phyloP scores from a whole-genome alignment of 1,140 invertebrate genomes.

The Gryon sp. region DNA sequence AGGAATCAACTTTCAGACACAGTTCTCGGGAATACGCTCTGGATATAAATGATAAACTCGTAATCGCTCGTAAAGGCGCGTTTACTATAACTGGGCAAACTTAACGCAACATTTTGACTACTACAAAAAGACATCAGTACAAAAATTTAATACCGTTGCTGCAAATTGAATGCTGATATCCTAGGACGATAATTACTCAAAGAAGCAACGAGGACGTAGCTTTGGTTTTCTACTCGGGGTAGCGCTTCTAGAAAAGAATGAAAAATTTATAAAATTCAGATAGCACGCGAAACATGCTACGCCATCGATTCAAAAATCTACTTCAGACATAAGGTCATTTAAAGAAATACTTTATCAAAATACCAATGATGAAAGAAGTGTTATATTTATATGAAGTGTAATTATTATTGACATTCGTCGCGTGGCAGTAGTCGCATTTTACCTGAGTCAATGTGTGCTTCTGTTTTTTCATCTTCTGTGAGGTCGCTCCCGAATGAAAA shows the following conservation, averaged over 20 bases:
- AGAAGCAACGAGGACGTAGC: slow-evolving; percentile 72
- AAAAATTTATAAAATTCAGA: slow-evolving; percentile 34
- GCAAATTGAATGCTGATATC: slow-evolving; percentile 67
- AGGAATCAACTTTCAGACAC: slow-evolving; percentile 43
- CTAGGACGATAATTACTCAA: slow-evolving; percentile 74
- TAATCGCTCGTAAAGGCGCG: slow-evolving; percentile 41
- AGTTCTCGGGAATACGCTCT: slow-evolving; percentile 67
- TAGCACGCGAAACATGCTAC: not conserved
- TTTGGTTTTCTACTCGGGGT: slow-evolving; percentile 44
- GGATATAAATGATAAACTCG: slow-evolving; percentile 55
- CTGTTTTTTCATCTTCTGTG: not conserved
- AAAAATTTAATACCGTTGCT: slow-evolving; percentile 78
- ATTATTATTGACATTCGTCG: slow-evolving; percentile 18
- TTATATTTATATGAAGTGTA: no score
- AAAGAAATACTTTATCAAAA: slow-evolving; percentile 22
- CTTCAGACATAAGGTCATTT: slow-evolving; percentile 16
- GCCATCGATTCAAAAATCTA: slow-evolving; percentile 13
- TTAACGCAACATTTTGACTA: slow-evolving; percentile 68
- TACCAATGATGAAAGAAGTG: no score
- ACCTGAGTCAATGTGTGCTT: slow-evolving; percentile 21
- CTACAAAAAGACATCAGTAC: slow-evolving; percentile 78
- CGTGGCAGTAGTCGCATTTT: slow-evolving; percentile 4
- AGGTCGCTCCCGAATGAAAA: slow-evolving; percentile 58
- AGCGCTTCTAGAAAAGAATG: slow-evolving; percentile 19
- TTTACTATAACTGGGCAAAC: slow-evolving; percentile 56